Percentiles rank a stretch among this genome's conserved stretches.
Conservation (phyloP, 2,113 vertebrate genomes). For the Grallaria varia region DNA sequence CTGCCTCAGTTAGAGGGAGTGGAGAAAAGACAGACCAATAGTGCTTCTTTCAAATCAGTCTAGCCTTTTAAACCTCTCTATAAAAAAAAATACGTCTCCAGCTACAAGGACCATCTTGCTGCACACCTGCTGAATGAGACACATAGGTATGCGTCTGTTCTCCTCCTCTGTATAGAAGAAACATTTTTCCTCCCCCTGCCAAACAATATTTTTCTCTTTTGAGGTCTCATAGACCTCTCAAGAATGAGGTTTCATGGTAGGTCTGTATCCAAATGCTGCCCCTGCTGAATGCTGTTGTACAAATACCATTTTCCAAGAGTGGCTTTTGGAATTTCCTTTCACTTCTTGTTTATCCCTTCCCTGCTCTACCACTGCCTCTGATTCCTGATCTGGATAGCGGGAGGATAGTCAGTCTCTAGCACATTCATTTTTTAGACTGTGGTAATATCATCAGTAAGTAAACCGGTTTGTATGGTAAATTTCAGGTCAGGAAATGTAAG, state of each 20-base stretch:
- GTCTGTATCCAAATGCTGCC: not conserved
- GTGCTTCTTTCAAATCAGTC: not conserved
- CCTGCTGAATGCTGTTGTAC: not conserved
- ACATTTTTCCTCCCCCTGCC: not conserved
- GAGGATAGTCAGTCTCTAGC: not conserved
- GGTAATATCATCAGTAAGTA: not conserved
- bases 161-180: not conserved
- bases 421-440: not conserved
- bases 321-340: not conserved
- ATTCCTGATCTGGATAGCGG: not conserved
- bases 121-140: not conserved
- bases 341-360: not conserved
- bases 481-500: not conserved
- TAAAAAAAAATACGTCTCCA: not conserved
- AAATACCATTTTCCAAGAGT: not conserved
- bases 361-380: not conserved
- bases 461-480: not conserved
- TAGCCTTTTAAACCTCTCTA: not conserved
- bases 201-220: not conserved
- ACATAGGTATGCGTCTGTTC: not conserved
- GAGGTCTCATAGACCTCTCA: not conserved
- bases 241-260: not conserved
- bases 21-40: not conserved
- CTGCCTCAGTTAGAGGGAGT: not conserved
- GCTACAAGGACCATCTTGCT: not conserved